Percentiles rank a stretch among this genome's conserved stretches.
phyloP scores from a whole-genome alignment of 2,797 vertebrate species.

The Parauchenoglanis punctatus region DNA sequence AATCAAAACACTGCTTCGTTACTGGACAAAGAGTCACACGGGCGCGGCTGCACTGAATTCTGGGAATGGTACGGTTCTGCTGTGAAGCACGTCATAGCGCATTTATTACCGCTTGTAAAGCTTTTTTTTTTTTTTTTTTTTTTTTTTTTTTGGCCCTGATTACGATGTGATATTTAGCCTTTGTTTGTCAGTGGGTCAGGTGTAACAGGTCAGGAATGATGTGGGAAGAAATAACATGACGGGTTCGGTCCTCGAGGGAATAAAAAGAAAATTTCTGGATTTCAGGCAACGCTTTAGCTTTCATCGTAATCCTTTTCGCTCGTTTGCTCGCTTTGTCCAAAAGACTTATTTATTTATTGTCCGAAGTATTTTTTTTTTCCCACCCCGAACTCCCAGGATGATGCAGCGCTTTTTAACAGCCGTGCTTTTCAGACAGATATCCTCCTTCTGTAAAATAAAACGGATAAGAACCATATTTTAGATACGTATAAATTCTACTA shows the following conservation, averaged over 20 bases:
- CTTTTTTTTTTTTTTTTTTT: no score
- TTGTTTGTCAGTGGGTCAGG: not conserved
- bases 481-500: slow-evolving; percentile 20
- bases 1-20: slow-evolving; percentile 50
- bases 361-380: not conserved
- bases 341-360: slow-evolving; percentile 29
- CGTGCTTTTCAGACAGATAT: not conserved
- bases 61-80: slow-evolving; percentile 34
- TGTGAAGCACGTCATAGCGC: not conserved
- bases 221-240: not conserved
- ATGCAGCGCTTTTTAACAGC: not conserved
- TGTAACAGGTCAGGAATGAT: not conserved
- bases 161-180: slow-evolving; percentile 17
- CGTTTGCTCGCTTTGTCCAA: not conserved
- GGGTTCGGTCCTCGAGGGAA: not conserved
- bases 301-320: slow-evolving; percentile 3
- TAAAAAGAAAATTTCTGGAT: not conserved
- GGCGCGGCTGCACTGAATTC: slow-evolving; percentile 59
- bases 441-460: not conserved
- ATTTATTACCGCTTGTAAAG: not conserved
- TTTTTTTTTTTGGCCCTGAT: not conserved
- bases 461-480: slow-evolving; percentile 31
- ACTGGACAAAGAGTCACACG: slow-evolving; percentile 23
- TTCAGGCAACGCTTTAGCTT: not conserved
- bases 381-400: not conserved